phyloP scores from a whole-genome alignment of 2,888 invertebrate species.

The Plutella xylostella region DNA sequence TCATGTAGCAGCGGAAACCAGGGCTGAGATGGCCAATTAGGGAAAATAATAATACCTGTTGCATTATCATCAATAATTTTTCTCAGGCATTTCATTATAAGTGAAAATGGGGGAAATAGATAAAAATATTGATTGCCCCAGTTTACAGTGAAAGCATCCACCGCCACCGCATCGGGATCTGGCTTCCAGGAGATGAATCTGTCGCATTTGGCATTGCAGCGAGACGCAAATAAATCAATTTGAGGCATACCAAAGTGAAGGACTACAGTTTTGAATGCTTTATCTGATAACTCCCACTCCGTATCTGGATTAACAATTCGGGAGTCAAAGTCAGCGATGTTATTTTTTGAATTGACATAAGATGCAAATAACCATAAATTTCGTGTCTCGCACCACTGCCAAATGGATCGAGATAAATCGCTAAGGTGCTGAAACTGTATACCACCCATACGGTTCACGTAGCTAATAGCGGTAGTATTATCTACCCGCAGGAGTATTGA shows the following conservation, averaged over 20 bases:
- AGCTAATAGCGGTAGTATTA: conserved; percentile 5
- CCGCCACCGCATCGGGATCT: neutral
- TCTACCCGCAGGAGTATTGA: conserved; percentile 3
- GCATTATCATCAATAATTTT: conserved; percentile 15
- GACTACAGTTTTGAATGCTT: neutral
- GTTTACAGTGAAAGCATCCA: neutral
- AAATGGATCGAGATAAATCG: neutral
- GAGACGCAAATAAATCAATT: neutral
- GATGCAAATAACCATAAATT: conserved; percentile 5
- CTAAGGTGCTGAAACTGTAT: conserved; percentile 4
- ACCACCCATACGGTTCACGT: conserved; percentile 5
- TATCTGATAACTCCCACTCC: conserved; percentile 1
- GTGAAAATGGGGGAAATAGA: conserved; percentile 15
- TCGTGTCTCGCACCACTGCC: conserved; percentile 9
- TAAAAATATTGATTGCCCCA: conserved; percentile 11
- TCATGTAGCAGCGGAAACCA: neutral
- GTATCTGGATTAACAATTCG: neutral
- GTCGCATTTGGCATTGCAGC: neutral
- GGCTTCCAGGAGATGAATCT: neutral
- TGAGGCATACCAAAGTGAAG: neutral
- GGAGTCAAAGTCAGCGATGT: conserved; percentile 3
- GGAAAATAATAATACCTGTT: conserved; percentile 11
- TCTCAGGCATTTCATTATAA: conserved; percentile 10
- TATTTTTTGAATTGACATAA: conserved; percentile 5
- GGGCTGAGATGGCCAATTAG: neutral